These are phyloP conservation scores for Seira sanloemensis DNA, from an alignment of 2,888 invertebrate genomes.

Conservation along the genomic window DNA sequence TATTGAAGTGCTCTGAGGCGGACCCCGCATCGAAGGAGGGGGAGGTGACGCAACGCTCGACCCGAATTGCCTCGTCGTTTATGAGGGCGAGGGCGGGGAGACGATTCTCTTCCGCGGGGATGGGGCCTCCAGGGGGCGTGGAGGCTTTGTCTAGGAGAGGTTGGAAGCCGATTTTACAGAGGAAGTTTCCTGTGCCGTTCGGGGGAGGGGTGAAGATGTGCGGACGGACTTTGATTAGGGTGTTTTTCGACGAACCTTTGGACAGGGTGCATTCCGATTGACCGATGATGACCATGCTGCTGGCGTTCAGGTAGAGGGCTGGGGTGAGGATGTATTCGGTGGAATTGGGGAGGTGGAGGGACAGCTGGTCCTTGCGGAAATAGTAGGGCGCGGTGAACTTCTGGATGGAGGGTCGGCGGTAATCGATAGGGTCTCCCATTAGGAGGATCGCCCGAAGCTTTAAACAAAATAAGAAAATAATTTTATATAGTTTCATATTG, in stretches of 20 bases:
- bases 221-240: constrained; percentile 28
- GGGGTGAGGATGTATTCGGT: constrained; percentile 30
- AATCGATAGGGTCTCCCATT: constrained; percentile 57
- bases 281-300: constrained; percentile 53
- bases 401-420: constrained; percentile 51
- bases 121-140: constrained; percentile 18
- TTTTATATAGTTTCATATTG: too few relatives aligned
- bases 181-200: constrained; percentile 4
- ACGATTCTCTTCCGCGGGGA: constrained; percentile 13
- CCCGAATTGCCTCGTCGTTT: constrained; percentile 39
- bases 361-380: constrained; percentile 41
- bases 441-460: constrained; percentile 59
- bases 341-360: neutral
- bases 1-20: neutral
- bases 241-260: constrained; percentile 40
- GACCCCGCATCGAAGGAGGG: neutral
- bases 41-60: constrained; percentile 10
- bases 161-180: constrained; percentile 40
- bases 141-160: constrained; percentile 26
- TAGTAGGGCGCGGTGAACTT: constrained; percentile 63
- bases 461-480: too few relatives aligned
- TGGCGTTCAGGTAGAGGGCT: constrained; percentile 51
- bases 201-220: neutral
- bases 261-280: constrained; percentile 53
- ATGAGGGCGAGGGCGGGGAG: constrained; percentile 32